Evolutionary conservation across 2,113 vertebrate species (phyloP).

Genomic region (Melierax canorus): DNA sequence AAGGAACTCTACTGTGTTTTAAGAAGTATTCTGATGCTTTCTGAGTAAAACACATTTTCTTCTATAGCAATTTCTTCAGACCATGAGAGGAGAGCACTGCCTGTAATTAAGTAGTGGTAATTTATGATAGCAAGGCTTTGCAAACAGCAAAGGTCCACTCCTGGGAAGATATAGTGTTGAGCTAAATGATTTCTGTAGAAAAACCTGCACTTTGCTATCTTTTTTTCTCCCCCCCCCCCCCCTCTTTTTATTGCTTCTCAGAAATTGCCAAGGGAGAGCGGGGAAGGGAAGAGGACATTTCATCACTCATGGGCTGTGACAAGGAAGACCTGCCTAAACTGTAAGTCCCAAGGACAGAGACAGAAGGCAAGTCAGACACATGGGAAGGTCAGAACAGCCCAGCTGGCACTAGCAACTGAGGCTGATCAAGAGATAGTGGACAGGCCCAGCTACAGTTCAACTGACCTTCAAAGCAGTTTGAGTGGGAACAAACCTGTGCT

Average conservation of each 20-base stretch:
- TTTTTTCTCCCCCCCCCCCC: rapidly evolving
- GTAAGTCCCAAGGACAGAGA: not conserved
- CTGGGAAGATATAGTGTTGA: not conserved
- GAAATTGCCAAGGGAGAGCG: not conserved
- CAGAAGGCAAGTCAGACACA: not conserved
- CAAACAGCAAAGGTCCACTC: not conserved
- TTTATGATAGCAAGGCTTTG: not conserved
- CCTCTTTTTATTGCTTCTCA: not conserved
- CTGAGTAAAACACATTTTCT: not conserved
- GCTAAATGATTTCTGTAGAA: not conserved
- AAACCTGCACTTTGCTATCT: not conserved
- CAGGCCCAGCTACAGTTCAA: not conserved
- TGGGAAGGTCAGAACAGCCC: not conserved
- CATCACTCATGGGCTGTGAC: not conserved
- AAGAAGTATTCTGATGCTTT: not conserved
- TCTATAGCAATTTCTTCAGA: not conserved
- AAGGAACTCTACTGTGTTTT: not conserved
- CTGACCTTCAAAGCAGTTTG: not conserved
- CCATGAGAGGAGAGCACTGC: not conserved
- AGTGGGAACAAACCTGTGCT: not conserved
- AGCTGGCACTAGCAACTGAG: not conserved
- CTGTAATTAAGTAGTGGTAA: not conserved
- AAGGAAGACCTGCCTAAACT: not conserved
- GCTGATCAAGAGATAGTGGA: not conserved
- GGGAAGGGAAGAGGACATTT: not conserved